phyloP scores from a whole-genome alignment of 2,113 vertebrate genomes.

The Bagarius yarrelli region DNA sequence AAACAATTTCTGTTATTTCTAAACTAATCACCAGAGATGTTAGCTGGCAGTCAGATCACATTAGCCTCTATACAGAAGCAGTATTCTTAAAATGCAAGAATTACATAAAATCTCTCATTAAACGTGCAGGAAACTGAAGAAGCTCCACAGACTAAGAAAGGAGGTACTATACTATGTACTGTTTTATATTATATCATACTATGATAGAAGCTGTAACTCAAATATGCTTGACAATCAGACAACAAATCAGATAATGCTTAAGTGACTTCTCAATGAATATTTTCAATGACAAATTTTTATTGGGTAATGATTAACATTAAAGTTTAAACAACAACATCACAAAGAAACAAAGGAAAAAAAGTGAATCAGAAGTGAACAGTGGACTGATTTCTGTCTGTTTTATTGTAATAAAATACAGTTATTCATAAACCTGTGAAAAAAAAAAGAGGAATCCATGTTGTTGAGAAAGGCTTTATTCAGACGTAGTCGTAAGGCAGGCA shows the following conservation, averaged over 20 bases:
- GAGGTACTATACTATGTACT: no score
- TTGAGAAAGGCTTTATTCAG: no score
- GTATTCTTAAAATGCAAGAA: conserved; percentile 57
- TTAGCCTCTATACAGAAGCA: conserved; percentile 60
- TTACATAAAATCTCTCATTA: conserved; percentile 69
- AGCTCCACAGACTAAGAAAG: conserved; percentile 37
- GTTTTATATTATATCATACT: conserved; percentile 21
- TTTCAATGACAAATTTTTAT: background rate
- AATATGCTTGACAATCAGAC: background rate
- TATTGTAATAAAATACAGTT: no score
- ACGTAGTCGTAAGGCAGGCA: no score
- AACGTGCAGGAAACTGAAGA: conserved; percentile 61
- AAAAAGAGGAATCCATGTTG: no score
- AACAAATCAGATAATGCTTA: background rate
- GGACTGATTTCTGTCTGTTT: no score
- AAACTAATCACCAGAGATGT: conserved; percentile 42
- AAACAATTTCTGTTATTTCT: conserved; percentile 42
- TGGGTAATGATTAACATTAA: background rate
- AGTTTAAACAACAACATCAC: background rate
- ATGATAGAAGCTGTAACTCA: conserved; percentile 33
- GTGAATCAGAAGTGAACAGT: no score
- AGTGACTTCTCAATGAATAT: background rate
- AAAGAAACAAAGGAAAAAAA: no score
- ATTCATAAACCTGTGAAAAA: no score
- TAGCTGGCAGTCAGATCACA: conserved; percentile 60